A percentile compares a stretch with the other conserved stretches of the same genome.
Conservation (phyloP, 2,888 invertebrate species). For the Clostera curtula region DNA sequence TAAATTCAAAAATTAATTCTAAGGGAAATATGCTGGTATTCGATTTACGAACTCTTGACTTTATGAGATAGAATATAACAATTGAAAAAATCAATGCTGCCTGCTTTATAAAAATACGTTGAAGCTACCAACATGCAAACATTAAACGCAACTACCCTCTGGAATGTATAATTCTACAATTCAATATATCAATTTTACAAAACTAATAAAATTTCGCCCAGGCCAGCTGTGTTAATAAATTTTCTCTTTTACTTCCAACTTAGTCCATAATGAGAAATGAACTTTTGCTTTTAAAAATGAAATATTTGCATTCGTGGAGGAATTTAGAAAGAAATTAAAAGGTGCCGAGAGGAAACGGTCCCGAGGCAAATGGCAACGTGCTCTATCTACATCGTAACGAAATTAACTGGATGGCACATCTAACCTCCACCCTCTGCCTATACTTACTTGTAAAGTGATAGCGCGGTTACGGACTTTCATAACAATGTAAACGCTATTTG, state of each 20-base stretch:
- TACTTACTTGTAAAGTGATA: too few relatives aligned
- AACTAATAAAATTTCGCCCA: background rate
- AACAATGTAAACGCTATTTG: slow-evolving; percentile 28
- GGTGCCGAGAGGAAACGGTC: slow-evolving; percentile 44
- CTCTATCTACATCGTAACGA: slow-evolving; percentile 59
- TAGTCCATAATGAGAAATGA: slow-evolving; percentile 14
- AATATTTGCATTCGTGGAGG: slow-evolving; percentile 36
- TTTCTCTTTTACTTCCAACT: slow-evolving; percentile 4
- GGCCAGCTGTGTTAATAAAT: slow-evolving; percentile 1
- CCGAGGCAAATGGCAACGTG: slow-evolving; percentile 49
- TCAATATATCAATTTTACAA: background rate
- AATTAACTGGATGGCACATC: slow-evolving; percentile 51
- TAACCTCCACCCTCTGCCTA: slow-evolving; percentile 31
- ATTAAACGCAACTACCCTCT: background rate
- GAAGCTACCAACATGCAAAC: background rate
- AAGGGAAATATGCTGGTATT: too few relatives aligned
- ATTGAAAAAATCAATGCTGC: too few relatives aligned
- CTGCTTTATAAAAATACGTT: too few relatives aligned
- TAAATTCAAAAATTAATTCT: too few relatives aligned
- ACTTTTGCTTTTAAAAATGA: slow-evolving; percentile 15
- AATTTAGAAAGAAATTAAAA: slow-evolving; percentile 54
- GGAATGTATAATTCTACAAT: background rate
- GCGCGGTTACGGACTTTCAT: slow-evolving; percentile 31
- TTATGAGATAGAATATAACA: too few relatives aligned
- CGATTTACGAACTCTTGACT: too few relatives aligned